Conservation (phyloP, 2,888 invertebrate species). For the Priocnemis perturbator region DNA sequence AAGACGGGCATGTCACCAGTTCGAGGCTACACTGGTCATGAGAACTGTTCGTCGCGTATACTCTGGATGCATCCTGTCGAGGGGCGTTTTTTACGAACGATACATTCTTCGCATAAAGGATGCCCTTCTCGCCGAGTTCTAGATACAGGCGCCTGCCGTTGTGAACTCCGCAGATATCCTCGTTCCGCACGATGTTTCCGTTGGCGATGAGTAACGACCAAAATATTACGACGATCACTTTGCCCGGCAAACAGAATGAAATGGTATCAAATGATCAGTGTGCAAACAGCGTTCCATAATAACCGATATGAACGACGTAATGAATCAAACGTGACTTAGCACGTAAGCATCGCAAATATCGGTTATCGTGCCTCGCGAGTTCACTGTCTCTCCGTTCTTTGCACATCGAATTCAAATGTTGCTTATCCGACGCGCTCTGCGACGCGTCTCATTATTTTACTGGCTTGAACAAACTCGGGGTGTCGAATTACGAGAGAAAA, state of each 20-base stretch:
- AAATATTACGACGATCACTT: slow-evolving; percentile 27
- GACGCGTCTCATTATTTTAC: no score
- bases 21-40: slow-evolving; percentile 80
- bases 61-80: slow-evolving; percentile 49
- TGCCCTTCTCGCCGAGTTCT: slow-evolving; percentile 71
- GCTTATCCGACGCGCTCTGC: no score
- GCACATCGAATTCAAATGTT: no score
- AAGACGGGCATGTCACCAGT: slow-evolving; percentile 83
- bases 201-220: slow-evolving; percentile 37
- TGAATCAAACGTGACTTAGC: neutral
- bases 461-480: no score
- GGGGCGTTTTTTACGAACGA: slow-evolving; percentile 61
- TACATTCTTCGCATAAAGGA: slow-evolving; percentile 71
- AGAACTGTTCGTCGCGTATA: slow-evolving; percentile 66
- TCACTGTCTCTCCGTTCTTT: neutral
- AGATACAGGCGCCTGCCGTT: slow-evolving; percentile 73
- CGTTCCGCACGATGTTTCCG: slow-evolving; percentile 66
- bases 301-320: neutral
- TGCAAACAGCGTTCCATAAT: neutral
- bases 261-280: neutral
- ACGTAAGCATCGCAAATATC: neutral
- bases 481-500: neutral
- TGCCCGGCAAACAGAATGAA: neutral
- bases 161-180: slow-evolving; percentile 72
- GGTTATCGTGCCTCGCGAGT: neutral